These are phyloP conservation scores for Girardinus metallicus DNA, from an alignment of 2,797 vertebrate species.

Conservation along the genomic window DNA sequence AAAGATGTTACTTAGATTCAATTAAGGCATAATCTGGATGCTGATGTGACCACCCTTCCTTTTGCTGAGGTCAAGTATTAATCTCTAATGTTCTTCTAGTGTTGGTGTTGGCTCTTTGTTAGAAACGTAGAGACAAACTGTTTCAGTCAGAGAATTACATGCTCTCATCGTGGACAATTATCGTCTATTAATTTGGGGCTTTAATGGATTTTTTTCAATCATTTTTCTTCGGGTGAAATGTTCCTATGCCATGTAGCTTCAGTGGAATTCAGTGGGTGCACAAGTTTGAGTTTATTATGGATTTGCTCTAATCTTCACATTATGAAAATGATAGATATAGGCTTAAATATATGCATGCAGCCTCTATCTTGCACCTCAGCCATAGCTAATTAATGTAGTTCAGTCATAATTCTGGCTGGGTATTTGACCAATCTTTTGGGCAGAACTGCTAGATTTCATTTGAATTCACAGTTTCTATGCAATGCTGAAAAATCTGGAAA, in stretches of 20 bases:
- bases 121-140: neutral
- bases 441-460: neutral
- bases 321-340: neutral
- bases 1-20: constrained; percentile 50
- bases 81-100: constrained; percentile 14
- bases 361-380: neutral
- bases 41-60: constrained; percentile 13
- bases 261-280: neutral
- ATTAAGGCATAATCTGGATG: constrained; percentile 37
- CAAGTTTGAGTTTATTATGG: neutral
- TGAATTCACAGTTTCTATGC: too few relatives aligned
- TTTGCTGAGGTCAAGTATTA: constrained; percentile 15
- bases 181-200: neutral
- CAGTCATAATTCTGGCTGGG: neutral
- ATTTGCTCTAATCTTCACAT: neutral
- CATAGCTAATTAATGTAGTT: too few relatives aligned
- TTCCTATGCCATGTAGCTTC: neutral
- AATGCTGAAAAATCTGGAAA: neutral
- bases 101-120: constrained; percentile 13
- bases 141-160: neutral
- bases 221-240: neutral
- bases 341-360: neutral
- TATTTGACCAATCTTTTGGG: neutral
- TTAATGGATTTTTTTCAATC: neutral
- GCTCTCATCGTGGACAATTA: neutral